Base-by-base conservation (phyloP, 2,797 vertebrate genomes). In the Muscicapa comitata region DNA sequence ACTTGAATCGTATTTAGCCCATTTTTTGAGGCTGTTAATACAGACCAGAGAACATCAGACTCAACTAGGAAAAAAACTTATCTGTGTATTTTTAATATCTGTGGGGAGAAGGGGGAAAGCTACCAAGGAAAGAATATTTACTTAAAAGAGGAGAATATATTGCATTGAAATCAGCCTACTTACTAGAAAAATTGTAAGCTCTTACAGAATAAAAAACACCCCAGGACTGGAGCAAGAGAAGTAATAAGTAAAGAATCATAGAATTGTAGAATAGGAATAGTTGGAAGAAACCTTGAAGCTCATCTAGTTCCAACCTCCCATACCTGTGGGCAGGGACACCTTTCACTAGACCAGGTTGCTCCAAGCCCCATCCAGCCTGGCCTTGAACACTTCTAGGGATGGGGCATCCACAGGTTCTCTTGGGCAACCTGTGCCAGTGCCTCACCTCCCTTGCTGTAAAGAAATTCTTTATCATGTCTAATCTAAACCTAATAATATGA, bases 191-290 rank as follows among this genome's bases (percentile, higher is more conserved):
- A 29, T 18, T 3, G 13, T 54, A 48, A 73, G 45, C 7, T 53
- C n/a, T 55, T 38, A 40, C 0, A 0, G 12, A 68, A 51, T 31
- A 24, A 72, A 88, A 58, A 47, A 1, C 2, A 2, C 7, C 23
- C 15, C 13, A 83, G 31, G 75, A 43, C 54, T 28, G 11, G 9
- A 66, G 2, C 7, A 51, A 59, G 24, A 63, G 17, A 11, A 35
- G 31, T 9, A 26, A 15, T 6, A 31, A 33, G 9, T 18, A 77
- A 54, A 35, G 18, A 15, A 40, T 77, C 17, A 47, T 10, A 33
- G 25, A 68, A 29, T 20, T 11, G 38, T 20, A 47, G 29, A 77
- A 62, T 6, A 53, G 1, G 45, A 45, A 45, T 45, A 45, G 4
- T 35, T 70, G 25, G 20, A 77, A 54, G 25, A 35, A 40, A 35